Conservation (phyloP, 1,140 invertebrate species). For the Listronotus bonariensis region DNA sequence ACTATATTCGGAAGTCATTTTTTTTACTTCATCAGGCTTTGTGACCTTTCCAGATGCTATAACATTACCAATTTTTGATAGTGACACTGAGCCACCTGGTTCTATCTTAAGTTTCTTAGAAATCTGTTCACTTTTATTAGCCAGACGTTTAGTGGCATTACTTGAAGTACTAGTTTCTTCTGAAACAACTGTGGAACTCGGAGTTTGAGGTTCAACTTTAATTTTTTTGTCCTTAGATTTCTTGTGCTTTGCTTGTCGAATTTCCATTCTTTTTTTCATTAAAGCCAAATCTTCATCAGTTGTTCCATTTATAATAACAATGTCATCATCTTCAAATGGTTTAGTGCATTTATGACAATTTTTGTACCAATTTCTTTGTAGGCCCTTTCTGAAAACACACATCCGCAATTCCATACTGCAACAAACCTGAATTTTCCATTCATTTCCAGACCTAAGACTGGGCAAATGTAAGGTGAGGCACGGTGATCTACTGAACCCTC, state of each 20-base stretch:
- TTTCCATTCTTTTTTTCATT: slow-evolving; percentile 69
- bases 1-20: slow-evolving; percentile 78
- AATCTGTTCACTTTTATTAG: neutral
- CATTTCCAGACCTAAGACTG: slow-evolving; percentile 95
- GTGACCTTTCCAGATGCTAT: slow-evolving; percentile 38
- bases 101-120: slow-evolving; percentile 16
- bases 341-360: slow-evolving; percentile 81
- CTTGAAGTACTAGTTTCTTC: neutral
- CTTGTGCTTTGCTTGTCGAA: slow-evolving; percentile 64
- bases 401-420: slow-evolving; percentile 93
- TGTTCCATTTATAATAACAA: slow-evolving; percentile 85
- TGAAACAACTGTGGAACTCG: neutral
- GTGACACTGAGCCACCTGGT: neutral
- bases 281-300: slow-evolving; percentile 73
- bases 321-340: slow-evolving; percentile 74
- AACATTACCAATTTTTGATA: slow-evolving; percentile 41
- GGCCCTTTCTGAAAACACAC: slow-evolving; percentile 94
- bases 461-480: slow-evolving; percentile 89
- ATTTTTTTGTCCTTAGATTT: slow-evolving; percentile 68
- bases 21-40: slow-evolving; percentile 59
- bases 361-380: slow-evolving; percentile 86
- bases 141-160: slow-evolving; percentile 9
- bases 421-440: slow-evolving; percentile 93
- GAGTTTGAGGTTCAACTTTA: slow-evolving; percentile 37
- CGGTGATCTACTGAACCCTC: slow-evolving; percentile 82